Conservation (phyloP, 2,797 vertebrate genomes). For the Neopelma chrysocephalum region DNA sequence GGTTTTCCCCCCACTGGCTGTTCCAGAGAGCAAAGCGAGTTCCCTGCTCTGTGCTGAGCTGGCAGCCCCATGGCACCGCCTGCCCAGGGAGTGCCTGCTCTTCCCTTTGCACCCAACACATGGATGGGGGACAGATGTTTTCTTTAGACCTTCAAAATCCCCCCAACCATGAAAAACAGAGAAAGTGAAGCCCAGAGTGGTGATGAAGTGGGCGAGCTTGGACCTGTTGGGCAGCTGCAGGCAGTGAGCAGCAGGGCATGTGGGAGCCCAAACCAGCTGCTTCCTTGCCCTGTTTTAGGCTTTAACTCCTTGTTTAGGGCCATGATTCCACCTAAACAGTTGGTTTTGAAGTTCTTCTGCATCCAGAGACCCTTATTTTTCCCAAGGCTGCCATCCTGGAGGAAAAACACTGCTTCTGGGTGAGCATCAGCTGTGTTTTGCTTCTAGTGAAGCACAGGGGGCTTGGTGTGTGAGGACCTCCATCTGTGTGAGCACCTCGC, state of each 20-base stretch:
- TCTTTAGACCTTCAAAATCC: background rate
- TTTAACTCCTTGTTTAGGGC: background rate
- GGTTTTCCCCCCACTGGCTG: rapidly evolving
- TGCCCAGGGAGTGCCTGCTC: background rate
- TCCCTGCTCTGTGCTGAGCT: background rate
- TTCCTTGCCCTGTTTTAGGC: background rate
- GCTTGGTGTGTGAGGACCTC: background rate
- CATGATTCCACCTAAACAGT: background rate
- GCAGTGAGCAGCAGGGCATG: background rate
- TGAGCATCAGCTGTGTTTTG: rapidly evolving
- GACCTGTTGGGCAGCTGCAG: background rate
- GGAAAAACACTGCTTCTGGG: background rate
- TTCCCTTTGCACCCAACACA: background rate
- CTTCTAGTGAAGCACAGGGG: rapidly evolving
- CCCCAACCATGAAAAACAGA: background rate
- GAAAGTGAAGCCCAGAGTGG: background rate
- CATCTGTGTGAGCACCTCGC: rapidly evolving
- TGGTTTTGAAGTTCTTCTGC: background rate
- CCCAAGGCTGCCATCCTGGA: background rate
- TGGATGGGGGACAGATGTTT: background rate
- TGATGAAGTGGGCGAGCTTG: background rate
- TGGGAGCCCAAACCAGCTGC: background rate
- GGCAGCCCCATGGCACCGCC: rapidly evolving
- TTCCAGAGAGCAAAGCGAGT: background rate
- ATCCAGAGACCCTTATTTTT: background rate